Percentiles rank a stretch among this genome's conserved stretches.
Conservation (phyloP, 53 echinoderm and acorn worm species). For the Luidia sarsii region DNA sequence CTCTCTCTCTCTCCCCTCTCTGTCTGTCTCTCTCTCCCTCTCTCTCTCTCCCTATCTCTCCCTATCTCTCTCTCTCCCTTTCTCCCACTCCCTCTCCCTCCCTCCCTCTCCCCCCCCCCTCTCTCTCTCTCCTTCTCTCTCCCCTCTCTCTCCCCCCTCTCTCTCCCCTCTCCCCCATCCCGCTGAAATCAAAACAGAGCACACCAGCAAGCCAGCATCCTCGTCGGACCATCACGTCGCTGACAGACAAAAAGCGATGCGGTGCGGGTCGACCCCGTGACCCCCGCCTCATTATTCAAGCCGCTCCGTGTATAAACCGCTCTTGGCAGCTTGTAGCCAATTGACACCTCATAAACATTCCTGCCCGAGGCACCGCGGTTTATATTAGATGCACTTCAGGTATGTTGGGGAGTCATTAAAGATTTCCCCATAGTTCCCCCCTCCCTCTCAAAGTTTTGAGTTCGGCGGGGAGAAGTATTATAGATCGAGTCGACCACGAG, state of each 20-base stretch:
- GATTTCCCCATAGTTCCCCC: not conserved
- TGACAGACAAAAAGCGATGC: slow-evolving; percentile 55
- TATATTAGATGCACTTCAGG: slow-evolving; percentile 52
- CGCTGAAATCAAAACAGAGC: too few relatives aligned
- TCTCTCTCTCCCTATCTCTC: too few relatives aligned
- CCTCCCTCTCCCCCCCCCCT: too few relatives aligned
- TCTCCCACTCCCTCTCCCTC: too few relatives aligned
- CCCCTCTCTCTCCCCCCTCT: slow-evolving; percentile 31
- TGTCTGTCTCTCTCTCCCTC: too few relatives aligned
- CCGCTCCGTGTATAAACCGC: slow-evolving; percentile 14
- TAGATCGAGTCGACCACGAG: not conserved
- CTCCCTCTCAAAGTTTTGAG: slow-evolving; percentile 3
- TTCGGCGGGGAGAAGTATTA: not conserved
- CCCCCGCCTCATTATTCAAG: slow-evolving; percentile 44
- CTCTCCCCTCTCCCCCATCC: slow-evolving; percentile 35
- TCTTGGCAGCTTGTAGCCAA: slow-evolving; percentile 53
- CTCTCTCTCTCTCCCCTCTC: too few relatives aligned
- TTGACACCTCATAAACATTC: slow-evolving; percentile 62
- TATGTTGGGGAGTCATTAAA: slow-evolving; percentile 55
- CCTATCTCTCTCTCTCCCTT: too few relatives aligned
- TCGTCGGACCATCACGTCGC: slow-evolving; percentile 43
- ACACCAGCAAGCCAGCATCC: slow-evolving; percentile 41
- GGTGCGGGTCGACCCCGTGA: slow-evolving; percentile 30
- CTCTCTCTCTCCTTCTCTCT: too few relatives aligned
- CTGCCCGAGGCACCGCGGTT: slow-evolving; percentile 38